These are phyloP conservation scores for Cephus cinctus DNA, from an alignment of 1,140 invertebrate species.

Conservation along the genomic window DNA sequence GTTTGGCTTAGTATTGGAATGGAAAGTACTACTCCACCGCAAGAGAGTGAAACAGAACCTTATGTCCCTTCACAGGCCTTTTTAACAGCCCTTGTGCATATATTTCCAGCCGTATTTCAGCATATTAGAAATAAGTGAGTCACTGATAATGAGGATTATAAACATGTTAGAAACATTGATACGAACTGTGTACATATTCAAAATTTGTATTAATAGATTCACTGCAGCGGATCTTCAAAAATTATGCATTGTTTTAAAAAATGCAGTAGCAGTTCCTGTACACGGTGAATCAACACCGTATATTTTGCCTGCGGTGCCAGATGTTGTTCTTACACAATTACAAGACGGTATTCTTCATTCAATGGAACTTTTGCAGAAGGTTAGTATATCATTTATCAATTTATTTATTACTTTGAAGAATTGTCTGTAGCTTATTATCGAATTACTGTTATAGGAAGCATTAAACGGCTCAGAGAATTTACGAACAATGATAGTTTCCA, in stretches of 20 bases:
- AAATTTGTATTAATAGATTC: slow-evolving; percentile 57
- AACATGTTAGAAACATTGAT: slow-evolving; percentile 17
- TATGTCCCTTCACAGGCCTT: slow-evolving; percentile 91
- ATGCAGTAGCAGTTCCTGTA: slow-evolving; percentile 77
- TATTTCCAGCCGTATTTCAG: slow-evolving; percentile 90
- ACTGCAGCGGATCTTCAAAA: slow-evolving; percentile 74
- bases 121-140: slow-evolving; percentile 80
- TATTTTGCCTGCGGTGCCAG: slow-evolving; percentile 71
- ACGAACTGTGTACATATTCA: slow-evolving; percentile 1
- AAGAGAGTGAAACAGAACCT: slow-evolving; percentile 61
- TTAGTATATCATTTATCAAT: slow-evolving; percentile 31
- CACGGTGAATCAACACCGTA: slow-evolving; percentile 81
- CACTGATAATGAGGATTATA: slow-evolving; percentile 11
- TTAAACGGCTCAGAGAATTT: slow-evolving; percentile 65
- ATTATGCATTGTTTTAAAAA: slow-evolving; percentile 75
- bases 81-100: slow-evolving; percentile 89
- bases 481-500: slow-evolving; percentile 71
- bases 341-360: slow-evolving; percentile 81
- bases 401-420: slow-evolving; percentile 3
- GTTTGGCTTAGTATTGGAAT: slow-evolving; percentile 85
- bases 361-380: slow-evolving; percentile 78
- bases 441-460: slow-evolving; percentile 62
- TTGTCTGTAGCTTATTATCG: too few species aligned
- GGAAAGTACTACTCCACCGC: slow-evolving; percentile 71
- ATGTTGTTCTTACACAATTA: slow-evolving; percentile 75